These are phyloP conservation scores for Lasioglossum vierecki DNA, from an alignment of 2,888 invertebrate species.

Conservation along the genomic window DNA sequence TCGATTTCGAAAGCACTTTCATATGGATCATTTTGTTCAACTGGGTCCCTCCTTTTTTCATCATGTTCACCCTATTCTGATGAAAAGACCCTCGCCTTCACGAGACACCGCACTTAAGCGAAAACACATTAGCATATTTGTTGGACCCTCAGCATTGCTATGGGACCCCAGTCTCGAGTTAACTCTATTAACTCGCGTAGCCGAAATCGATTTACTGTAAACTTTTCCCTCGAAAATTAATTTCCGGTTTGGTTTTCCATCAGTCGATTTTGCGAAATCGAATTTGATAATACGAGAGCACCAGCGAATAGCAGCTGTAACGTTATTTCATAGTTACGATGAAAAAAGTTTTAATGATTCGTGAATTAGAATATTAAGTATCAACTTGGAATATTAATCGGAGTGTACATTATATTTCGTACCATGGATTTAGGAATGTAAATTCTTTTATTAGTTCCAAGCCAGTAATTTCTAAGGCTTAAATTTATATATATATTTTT, in stretches of 20 bases:
- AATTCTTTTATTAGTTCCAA: too few relatives aligned
- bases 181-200: conserved; percentile 47
- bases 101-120: conserved; percentile 61
- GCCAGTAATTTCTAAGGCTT: too few relatives aligned
- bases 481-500: too few relatives aligned
- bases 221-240: conserved; percentile 8
- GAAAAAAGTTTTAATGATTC: neutral
- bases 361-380: too few relatives aligned
- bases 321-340: neutral
- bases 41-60: conserved; percentile 9
- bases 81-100: conserved; percentile 48
- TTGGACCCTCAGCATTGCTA: conserved; percentile 62
- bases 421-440: too few relatives aligned
- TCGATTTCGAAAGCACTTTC: neutral
- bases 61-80: conserved; percentile 10
- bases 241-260: neutral
- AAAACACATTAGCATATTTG: conserved; percentile 75
- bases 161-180: conserved; percentile 30
- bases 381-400: too few relatives aligned
- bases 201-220: conserved; percentile 37
- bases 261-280: neutral
- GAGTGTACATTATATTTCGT: too few relatives aligned
- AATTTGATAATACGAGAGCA: neutral
- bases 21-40: conserved; percentile 13
- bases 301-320: too few relatives aligned